phyloP scores from a whole-genome alignment of 2,797 vertebrate genomes.

The Kryptolebias ocellatus region DNA sequence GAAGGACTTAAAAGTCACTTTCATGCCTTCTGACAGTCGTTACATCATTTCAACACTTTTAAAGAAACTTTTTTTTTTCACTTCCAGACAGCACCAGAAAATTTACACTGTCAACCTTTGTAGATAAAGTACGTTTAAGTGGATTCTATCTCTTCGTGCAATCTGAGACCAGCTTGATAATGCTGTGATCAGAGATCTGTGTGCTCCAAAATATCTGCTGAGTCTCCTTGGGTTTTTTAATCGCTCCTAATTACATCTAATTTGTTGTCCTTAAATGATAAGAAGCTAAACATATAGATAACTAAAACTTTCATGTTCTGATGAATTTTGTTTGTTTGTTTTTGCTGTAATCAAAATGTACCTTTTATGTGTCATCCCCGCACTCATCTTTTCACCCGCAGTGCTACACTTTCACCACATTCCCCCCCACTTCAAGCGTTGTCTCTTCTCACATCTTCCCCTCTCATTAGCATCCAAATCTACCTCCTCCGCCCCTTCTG shows the following conservation, averaged over 20 bases:
- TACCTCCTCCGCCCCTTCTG: slow-evolving; percentile 17
- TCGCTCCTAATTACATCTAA: too few relatives aligned
- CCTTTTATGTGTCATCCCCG: slow-evolving; percentile 13
- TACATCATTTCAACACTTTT: not conserved
- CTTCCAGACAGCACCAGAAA: not conserved
- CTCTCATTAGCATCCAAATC: slow-evolving; percentile 44
- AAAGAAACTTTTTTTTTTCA: not conserved
- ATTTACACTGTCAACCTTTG: not conserved
- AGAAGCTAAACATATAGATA: not conserved
- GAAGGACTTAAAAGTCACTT: not conserved
- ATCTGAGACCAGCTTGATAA: not conserved
- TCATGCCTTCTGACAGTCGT: not conserved
- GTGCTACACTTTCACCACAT: slow-evolving; percentile 47
- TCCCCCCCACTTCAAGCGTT: slow-evolving; percentile 20
- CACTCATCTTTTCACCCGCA: slow-evolving; percentile 51
- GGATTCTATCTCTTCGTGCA: not conserved
- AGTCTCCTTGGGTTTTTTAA: not conserved
- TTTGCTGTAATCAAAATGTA: slow-evolving; percentile 11
- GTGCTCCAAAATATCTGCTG: slow-evolving; percentile 6
- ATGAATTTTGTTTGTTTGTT: slow-evolving; percentile 4
- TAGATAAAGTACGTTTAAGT: not conserved
- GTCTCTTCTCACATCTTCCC: slow-evolving; percentile 32
- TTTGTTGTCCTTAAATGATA: not conserved
- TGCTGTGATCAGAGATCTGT: slow-evolving; percentile 1
- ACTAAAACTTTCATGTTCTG: not conserved